Conservation (phyloP, 2,113 vertebrate species). For the Cyprinus carpio region DNA sequence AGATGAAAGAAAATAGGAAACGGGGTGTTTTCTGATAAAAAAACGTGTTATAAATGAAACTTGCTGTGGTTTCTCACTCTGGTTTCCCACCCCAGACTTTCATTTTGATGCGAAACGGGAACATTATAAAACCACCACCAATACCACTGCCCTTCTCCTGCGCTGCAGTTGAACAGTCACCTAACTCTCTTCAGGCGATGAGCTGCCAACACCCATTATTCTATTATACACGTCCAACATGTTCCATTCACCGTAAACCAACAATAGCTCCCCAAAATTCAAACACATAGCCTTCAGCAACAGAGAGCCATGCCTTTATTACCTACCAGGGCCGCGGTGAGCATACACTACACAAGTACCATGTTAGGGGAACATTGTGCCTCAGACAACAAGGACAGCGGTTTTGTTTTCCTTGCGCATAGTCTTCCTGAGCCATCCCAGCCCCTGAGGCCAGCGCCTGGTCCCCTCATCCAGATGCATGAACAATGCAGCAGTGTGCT, state of each 20-base stretch:
- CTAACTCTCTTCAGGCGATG: slow-evolving; percentile 28
- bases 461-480: slow-evolving; percentile 66
- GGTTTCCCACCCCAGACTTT: slow-evolving; percentile 59
- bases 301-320: background rate
- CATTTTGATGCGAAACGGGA: slow-evolving; percentile 55
- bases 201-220: slow-evolving; percentile 22
- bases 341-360: background rate
- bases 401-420: slow-evolving; percentile 68
- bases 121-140: slow-evolving; percentile 43
- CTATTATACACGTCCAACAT: slow-evolving; percentile 15
- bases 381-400: slow-evolving; percentile 61
- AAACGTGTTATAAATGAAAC: slow-evolving; percentile 42
- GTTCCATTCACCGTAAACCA: slow-evolving; percentile 5
- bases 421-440: slow-evolving; percentile 63
- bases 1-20: slow-evolving; percentile 22
- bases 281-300: slow-evolving; percentile 29
- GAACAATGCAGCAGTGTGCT: slow-evolving; percentile 80
- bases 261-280: slow-evolving; percentile 24
- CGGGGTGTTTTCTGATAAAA: background rate
- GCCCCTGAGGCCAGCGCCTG: slow-evolving; percentile 65
- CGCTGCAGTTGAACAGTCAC: slow-evolving; percentile 13
- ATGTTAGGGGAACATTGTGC: slow-evolving; percentile 52
- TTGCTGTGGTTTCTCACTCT: slow-evolving; percentile 52
- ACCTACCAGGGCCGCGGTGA: background rate
- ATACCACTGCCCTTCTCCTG: slow-evolving; percentile 22